A percentile compares a stretch with the other conserved stretches of the same genome.
phyloP scores from a whole-genome alignment of 1,140 invertebrate genomes.

The Notospermus geniculatus region DNA sequence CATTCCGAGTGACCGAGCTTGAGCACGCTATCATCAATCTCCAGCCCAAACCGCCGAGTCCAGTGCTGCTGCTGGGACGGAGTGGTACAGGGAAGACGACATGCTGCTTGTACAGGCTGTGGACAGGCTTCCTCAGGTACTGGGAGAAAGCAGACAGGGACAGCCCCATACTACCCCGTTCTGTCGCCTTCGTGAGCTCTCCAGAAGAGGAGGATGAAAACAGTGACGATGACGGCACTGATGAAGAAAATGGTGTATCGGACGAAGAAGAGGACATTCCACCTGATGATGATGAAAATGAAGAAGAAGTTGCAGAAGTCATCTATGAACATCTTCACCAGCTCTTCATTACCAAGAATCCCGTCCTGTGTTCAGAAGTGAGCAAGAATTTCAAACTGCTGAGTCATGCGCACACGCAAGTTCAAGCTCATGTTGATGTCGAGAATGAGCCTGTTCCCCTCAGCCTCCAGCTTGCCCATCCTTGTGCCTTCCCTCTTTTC shows the following conservation, averaged over 20 bases:
- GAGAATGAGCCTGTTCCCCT: conserved; percentile 29
- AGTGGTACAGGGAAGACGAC: too few species aligned
- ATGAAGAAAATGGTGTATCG: conserved; percentile 11
- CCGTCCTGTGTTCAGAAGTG: conserved; percentile 43
- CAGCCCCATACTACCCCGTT: conserved; percentile 27
- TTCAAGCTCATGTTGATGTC: conserved; percentile 20
- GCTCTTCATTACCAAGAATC: conserved; percentile 49
- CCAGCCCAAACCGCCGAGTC: too few species aligned
- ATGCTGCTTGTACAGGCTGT: conserved; percentile 48
- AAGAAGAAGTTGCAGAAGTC: background rate
- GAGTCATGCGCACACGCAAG: conserved; percentile 29
- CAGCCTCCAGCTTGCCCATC: conserved; percentile 29
- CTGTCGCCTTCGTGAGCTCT: conserved; percentile 21
- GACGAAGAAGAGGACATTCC: too few species aligned
- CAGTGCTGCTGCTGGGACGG: too few species aligned
- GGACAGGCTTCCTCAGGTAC: conserved; percentile 40
- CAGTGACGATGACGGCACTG: conserved; percentile 15
- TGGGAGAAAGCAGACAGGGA: conserved; percentile 34
- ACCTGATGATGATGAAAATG: background rate
- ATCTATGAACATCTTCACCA: conserved; percentile 29
- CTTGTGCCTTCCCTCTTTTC: conserved; percentile 36
- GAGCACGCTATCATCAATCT: too few species aligned
- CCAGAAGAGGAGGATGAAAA: conserved; percentile 15
- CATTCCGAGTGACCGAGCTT: too few species aligned
- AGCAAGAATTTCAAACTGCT: conserved; percentile 45